phyloP scores from a whole-genome alignment of 1,140 invertebrate species.

The Cyrtorhinus lividipennis region DNA sequence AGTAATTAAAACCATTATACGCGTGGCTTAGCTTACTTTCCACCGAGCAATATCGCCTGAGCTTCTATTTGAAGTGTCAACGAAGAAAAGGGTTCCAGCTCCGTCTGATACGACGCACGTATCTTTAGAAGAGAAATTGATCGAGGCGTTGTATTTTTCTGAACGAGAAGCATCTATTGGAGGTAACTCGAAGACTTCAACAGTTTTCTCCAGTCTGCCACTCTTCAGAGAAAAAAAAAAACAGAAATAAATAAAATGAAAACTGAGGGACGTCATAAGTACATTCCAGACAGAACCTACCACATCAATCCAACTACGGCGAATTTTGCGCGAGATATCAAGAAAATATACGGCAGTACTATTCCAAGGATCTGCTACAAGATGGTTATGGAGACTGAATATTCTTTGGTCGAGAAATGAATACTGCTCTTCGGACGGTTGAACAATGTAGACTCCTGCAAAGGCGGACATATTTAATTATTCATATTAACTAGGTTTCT shows the following conservation, averaged over 20 bases:
- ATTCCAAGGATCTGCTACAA: conserved; percentile 47
- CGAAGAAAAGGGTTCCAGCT: conserved; percentile 41
- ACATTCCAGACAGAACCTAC: too few species aligned
- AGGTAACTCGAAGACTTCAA: conserved; percentile 39
- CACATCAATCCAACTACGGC: conserved; percentile 1
- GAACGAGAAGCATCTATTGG: conserved; percentile 19
- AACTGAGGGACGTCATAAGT: too few species aligned
- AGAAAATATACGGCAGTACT: conserved; percentile 40
- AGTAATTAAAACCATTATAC: too few species aligned
- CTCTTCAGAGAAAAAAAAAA: conserved; percentile 22
- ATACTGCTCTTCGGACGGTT: conserved; percentile 47
- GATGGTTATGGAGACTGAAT: conserved; percentile 54
- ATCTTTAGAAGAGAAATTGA: conserved; percentile 43
- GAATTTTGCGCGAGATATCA: conserved; percentile 36
- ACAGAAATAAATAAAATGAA: too few species aligned
- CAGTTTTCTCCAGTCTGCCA: conserved; percentile 31
- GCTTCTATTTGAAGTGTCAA: conserved; percentile 38
- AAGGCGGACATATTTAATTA: too few species aligned
- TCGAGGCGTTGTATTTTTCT: conserved; percentile 42
- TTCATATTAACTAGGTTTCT: too few species aligned
- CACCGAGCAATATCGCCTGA: background rate
- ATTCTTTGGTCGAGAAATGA: conserved; percentile 57
- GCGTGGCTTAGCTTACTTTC: conserved; percentile 5
- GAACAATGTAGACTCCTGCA: conserved; percentile 40
- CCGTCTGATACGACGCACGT: conserved; percentile 52